Conservation (phyloP, 2,113 vertebrate species). For the Urocolius indicus region DNA sequence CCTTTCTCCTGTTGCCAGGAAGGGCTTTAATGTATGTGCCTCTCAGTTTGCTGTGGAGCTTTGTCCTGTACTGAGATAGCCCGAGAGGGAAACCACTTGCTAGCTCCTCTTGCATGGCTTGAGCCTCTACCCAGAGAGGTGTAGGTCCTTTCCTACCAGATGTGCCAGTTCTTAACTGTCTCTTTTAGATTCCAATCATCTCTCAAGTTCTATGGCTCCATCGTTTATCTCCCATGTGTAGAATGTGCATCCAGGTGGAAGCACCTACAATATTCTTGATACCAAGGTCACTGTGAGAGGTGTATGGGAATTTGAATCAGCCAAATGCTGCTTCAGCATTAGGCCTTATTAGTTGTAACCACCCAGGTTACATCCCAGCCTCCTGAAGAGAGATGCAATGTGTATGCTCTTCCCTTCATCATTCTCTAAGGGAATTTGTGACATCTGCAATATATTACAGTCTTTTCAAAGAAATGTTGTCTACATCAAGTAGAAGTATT, state of each 20-base stretch:
- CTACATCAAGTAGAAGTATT: conserved; percentile 59
- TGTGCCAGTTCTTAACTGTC: not conserved
- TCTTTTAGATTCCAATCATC: too few relatives aligned
- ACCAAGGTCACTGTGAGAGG: fast-evolving
- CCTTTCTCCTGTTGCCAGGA: not conserved
- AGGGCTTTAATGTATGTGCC: not conserved
- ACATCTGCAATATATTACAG: conserved; percentile 39
- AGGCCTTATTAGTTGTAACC: not conserved
- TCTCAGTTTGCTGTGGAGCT: not conserved
- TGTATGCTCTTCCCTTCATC: not conserved
- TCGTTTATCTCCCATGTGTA: fast-evolving
- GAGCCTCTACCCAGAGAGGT: not conserved
- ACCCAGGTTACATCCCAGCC: fast-evolving
- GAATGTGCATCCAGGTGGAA: not conserved
- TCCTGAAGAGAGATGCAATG: not conserved
- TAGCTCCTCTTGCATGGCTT: not conserved
- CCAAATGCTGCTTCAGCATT: fast-evolving
- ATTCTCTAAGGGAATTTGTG: not conserved
- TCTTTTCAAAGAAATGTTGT: conserved; percentile 6
- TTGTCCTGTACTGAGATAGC: not conserved
- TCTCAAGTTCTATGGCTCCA: not conserved
- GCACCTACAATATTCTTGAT: not conserved
- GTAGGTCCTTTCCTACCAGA: not conserved
- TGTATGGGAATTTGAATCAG: not conserved
- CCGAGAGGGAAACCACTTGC: not conserved